These are phyloP conservation scores for Pogonus chalceus DNA, from an alignment of 1,140 invertebrate genomes.

Conservation along the genomic window DNA sequence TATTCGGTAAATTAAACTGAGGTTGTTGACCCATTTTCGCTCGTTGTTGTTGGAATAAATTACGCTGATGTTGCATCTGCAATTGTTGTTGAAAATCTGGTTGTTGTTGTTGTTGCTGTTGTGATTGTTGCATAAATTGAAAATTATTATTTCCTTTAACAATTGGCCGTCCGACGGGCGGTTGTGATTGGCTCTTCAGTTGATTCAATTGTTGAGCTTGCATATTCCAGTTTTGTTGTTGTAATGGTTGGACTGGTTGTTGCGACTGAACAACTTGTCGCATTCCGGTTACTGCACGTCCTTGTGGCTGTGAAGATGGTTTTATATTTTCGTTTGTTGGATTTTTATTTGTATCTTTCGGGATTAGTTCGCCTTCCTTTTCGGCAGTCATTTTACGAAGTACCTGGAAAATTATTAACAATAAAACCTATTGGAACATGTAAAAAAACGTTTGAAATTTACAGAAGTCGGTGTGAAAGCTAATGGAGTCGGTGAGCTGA, in stretches of 20 bases:
- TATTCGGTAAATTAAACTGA: conserved; percentile 17
- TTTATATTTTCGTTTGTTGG: not conserved
- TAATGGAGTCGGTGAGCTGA: conserved; percentile 51
- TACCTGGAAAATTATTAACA: conserved; percentile 35
- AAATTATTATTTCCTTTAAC: conserved; percentile 37
- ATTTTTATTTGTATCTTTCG: conserved; percentile 2
- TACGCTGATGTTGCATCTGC: conserved; percentile 27
- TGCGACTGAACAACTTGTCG: conserved; percentile 30
- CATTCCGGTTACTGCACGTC: conserved; percentile 39
- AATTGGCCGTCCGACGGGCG: conserved; percentile 41
- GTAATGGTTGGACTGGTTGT: conserved; percentile 12
- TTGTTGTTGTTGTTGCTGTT: conserved; percentile 25
- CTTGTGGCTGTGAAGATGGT: conserved; percentile 26
- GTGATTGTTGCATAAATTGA: conserved; percentile 10
- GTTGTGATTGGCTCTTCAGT: no score
- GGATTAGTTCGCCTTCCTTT: conserved; percentile 50
- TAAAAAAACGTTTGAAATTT: conserved; percentile 21
- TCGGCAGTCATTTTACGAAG: conserved; percentile 89
- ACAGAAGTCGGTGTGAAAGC: conserved; percentile 84
- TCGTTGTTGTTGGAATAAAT: conserved; percentile 24
- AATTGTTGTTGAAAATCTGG: conserved; percentile 37
- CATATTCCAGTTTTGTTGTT: conserved; percentile 20
- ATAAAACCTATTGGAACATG: not conserved
- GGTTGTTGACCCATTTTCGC: conserved; percentile 30
- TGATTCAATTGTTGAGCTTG: conserved; percentile 12